phyloP scores from a whole-genome alignment of 2,888 invertebrate genomes.

The Tachina lurida region DNA sequence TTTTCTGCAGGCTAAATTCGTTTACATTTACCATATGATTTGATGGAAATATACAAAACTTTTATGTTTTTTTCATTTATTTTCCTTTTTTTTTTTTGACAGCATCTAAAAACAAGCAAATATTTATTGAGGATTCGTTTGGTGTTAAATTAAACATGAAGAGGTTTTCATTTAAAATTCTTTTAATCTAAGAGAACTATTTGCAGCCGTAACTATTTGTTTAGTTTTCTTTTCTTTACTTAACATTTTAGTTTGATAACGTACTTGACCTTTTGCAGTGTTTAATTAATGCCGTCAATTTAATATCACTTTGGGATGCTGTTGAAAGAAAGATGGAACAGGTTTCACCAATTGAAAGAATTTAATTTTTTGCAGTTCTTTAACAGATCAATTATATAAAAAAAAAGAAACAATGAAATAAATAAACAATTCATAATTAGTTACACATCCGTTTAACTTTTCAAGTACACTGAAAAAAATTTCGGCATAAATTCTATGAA shows the following conservation, averaged over 20 bases:
- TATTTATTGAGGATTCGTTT: constrained; percentile 46
- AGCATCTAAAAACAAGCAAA: constrained; percentile 17
- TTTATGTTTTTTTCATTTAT: not conserved
- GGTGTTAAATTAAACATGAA: constrained; percentile 39
- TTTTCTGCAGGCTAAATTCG: constrained; percentile 46
- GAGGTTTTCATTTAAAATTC: not conserved
- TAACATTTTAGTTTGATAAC: constrained; percentile 35
- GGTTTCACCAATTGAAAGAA: constrained; percentile 2
- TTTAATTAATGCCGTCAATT: constrained; percentile 42
- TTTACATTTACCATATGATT: constrained; percentile 45
- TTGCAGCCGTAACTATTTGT: not conserved
- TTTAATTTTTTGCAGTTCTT: not conserved
- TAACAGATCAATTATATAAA: constrained; percentile 24
- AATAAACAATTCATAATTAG: not conserved
- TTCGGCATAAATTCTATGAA: too few relatives aligned
- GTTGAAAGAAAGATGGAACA: not conserved
- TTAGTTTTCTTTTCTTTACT: constrained; percentile 23
- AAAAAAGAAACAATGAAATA: not conserved
- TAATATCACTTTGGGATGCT: not conserved
- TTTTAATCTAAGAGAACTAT: not conserved
- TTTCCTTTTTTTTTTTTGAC: not conserved
- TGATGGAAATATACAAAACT: not conserved
- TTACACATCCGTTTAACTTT: too few relatives aligned
- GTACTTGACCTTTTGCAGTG: constrained; percentile 51
- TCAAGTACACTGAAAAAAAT: too few relatives aligned